These are phyloP conservation scores for Dermolepida albohirtum DNA, from an alignment of 2,888 invertebrate species.

Conservation along the genomic window DNA sequence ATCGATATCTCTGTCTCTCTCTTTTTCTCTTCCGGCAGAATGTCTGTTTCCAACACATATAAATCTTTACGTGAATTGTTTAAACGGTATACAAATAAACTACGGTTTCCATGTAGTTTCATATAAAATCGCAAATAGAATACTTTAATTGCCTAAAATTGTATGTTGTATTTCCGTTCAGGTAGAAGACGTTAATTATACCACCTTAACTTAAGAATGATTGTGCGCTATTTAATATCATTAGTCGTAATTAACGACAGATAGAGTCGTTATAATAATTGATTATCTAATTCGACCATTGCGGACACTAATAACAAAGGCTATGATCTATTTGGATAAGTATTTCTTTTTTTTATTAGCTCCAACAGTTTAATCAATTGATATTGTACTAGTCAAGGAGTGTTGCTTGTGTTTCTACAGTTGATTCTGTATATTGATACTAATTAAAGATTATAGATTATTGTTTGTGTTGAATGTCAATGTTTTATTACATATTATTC, in stretches of 20 bases:
- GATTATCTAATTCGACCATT: background rate
- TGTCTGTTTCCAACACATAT: conserved; percentile 9
- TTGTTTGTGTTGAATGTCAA: no score
- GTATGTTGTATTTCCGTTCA: conserved; percentile 6
- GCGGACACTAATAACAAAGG: no score
- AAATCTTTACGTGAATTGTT: background rate
- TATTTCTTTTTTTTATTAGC: no score
- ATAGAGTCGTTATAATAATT: conserved; percentile 27
- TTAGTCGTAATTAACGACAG: conserved; percentile 29
- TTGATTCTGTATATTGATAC: no score
- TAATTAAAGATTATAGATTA: no score
- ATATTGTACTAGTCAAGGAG: no score
- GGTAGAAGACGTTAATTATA: conserved; percentile 12
- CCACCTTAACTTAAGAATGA: conserved; percentile 9
- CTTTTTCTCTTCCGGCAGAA: background rate
- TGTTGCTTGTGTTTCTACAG: no score
- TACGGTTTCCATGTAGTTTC: background rate
- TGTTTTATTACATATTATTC: no score
- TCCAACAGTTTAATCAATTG: no score
- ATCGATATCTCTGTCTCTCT: conserved; percentile 7
- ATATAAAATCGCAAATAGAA: background rate
- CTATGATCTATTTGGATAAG: background rate
- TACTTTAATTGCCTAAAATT: conserved; percentile 23
- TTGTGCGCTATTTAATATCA: conserved; percentile 22
- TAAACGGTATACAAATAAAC: no score